Base-by-base conservation (phyloP, 1,140 invertebrate species). In the Meloidogyne chitwoodi region DNA sequence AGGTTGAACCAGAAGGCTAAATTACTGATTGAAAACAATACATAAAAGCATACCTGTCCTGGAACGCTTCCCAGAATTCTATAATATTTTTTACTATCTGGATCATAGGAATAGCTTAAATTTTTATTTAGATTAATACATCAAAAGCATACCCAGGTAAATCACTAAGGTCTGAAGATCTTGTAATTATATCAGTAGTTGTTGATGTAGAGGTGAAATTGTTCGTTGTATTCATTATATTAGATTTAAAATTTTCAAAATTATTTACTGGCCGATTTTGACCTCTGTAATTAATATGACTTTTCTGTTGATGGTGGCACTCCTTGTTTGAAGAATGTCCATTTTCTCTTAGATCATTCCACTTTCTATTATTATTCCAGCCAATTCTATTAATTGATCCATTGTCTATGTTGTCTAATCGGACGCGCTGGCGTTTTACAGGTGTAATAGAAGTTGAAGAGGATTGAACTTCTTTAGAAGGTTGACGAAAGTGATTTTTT, bases 1-100 rank as follows among this genome's bases (percentile, higher is more conserved):
- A 38, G 14, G 74, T 75, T 66, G 74, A 75, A n/a, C 74, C 65
- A 66, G 64, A 44, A 5, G 74, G 74, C 74, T 75, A 31, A 75
- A 75, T 27, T 44, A 48, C 56, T 64, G 12, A 75, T 61, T 22
- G n/a, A 2, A 41, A 6, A 31, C 34, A 63, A n/a, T 62, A n/a
- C 0, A 41, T 27, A 10, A 16, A 64, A 72, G 29, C 38, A 27
- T 5, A 75, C 74, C 6, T 67, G 74, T 44, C 74, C 74, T 4
- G 74, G 67, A 5, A 24, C 26, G 29, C 56, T 75, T 44, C 26
- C 38, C 26, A 75, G n/a, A 56, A 75, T 75, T 48, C 27, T 64
- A 29, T 75, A 75, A 31, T 70, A 75, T 68, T 75, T 75, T 68
- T 61, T 29, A 24, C 29, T 75, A 4, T 14, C 34, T 3, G 41